phyloP scores from a whole-genome alignment of 2,113 vertebrate species.

The Choloepus hoffmanni region DNA sequence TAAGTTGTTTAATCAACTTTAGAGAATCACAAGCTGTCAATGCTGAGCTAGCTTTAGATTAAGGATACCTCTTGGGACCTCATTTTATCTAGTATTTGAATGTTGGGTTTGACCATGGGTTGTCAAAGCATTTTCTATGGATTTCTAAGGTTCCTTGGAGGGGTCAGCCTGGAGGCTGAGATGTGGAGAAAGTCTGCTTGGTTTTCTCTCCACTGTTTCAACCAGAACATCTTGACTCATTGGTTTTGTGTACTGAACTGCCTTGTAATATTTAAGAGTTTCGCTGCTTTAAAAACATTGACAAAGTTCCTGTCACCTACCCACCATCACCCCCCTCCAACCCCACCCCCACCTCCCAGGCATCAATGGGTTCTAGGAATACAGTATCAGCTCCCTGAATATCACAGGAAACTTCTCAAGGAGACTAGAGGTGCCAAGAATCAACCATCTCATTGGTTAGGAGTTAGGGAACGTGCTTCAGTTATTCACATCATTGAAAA shows the following conservation, averaged over 20 bases:
- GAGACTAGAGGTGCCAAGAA: conserved; percentile 57
- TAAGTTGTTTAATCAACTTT: background rate
- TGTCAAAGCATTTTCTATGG: background rate
- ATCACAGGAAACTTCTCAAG: background rate
- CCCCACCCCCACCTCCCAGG: background rate
- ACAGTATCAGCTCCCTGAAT: background rate
- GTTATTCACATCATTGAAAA: conserved; percentile 77
- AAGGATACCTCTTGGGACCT: background rate
- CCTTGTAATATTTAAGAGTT: background rate
- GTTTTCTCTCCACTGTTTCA: background rate
- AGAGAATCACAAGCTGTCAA: background rate
- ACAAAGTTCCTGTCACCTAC: background rate
- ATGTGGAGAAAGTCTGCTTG: background rate
- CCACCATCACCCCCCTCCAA: no score
- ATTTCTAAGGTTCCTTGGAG: background rate
- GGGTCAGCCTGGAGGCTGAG: background rate
- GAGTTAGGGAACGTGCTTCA: conserved; percentile 81
- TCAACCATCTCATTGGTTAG: conserved; percentile 70
- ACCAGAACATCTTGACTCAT: background rate
- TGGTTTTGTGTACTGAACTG: background rate
- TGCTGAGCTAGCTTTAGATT: background rate
- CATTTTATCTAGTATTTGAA: background rate
- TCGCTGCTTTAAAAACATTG: conserved; percentile 18
- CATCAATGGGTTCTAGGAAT: background rate
- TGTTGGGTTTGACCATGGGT: background rate